phyloP scores from a whole-genome alignment of 2,888 invertebrate species.

The Acanthoscelides obtectus region DNA sequence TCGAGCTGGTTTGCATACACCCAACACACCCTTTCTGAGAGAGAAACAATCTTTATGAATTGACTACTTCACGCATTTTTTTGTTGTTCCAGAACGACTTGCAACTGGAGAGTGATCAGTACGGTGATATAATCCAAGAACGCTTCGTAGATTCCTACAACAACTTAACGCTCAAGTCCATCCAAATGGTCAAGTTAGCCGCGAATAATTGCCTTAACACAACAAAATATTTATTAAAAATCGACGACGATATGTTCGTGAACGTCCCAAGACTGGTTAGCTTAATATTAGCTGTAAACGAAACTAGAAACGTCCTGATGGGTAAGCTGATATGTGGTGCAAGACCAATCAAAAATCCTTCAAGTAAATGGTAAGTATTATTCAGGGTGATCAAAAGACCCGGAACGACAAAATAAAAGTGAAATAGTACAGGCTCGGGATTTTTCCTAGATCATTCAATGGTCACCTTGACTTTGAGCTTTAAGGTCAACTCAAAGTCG shows the following conservation, averaged over 20 bases:
- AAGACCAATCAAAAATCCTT: constrained; percentile 66
- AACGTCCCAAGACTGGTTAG: constrained; percentile 51
- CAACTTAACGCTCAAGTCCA: constrained; percentile 80
- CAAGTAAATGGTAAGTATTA: constrained; percentile 68
- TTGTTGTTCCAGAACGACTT: constrained; percentile 55
- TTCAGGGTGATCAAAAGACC: too few relatives aligned
- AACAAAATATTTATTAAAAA: constrained; percentile 67
- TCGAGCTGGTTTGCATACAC: too few relatives aligned
- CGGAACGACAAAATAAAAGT: not conserved
- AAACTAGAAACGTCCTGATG: constrained; percentile 53
- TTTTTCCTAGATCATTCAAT: too few relatives aligned
- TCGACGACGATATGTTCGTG: constrained; percentile 83
- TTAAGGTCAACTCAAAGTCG: too few relatives aligned
- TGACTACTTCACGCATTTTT: too few relatives aligned
- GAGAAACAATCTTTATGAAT: too few relatives aligned
- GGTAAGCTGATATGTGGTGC: constrained; percentile 78
- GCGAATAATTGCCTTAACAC: constrained; percentile 59
- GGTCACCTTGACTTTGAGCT: too few relatives aligned
- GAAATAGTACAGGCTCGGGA: too few relatives aligned
- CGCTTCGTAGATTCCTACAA: constrained; percentile 80
- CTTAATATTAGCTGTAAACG: constrained; percentile 29
- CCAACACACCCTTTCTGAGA: too few relatives aligned
- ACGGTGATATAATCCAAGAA: constrained; percentile 78
- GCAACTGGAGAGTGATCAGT: constrained; percentile 60
- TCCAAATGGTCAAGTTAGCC: constrained; percentile 81